Percentiles rank a stretch among this genome's conserved stretches.
These are phyloP conservation scores for Falco peregrinus DNA, from an alignment of 2,797 vertebrate genomes.

Conservation along the genomic window DNA sequence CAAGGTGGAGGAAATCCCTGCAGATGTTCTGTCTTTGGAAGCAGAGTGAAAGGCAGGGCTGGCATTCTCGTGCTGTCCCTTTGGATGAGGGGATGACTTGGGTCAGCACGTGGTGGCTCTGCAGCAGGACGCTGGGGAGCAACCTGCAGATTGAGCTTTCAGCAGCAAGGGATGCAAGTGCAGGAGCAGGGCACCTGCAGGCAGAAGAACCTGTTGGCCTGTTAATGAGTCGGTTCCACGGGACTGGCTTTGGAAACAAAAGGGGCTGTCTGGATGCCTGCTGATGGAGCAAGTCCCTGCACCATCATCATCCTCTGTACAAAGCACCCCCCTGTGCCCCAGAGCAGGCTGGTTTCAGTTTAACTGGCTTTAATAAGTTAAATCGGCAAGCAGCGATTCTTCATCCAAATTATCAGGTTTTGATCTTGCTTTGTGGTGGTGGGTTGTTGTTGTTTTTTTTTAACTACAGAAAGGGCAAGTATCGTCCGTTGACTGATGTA, in stretches of 20 bases:
- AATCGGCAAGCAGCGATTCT: no score
- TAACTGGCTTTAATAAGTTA: neutral
- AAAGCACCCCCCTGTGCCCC: neutral
- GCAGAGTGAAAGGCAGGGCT: neutral
- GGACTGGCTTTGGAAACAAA: neutral
- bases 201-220: neutral
- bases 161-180: neutral
- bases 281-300: neutral
- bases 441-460: neutral
- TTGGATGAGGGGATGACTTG: neutral
- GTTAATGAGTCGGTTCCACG: no score
- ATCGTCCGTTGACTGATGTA: no score
- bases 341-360: rapidly evolving
- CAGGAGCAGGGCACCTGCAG: neutral
- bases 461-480: neutral
- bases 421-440: neutral
- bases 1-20: neutral
- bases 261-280: neutral
- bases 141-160: neutral
- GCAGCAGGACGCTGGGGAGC: neutral
- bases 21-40: neutral
- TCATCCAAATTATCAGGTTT: neutral
- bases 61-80: no score
- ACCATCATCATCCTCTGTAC: neutral
- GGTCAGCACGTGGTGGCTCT: no score